These are phyloP conservation scores for Drosophila imparisetae DNA, from an alignment of 2,888 invertebrate species.

Conservation along the genomic window DNA sequence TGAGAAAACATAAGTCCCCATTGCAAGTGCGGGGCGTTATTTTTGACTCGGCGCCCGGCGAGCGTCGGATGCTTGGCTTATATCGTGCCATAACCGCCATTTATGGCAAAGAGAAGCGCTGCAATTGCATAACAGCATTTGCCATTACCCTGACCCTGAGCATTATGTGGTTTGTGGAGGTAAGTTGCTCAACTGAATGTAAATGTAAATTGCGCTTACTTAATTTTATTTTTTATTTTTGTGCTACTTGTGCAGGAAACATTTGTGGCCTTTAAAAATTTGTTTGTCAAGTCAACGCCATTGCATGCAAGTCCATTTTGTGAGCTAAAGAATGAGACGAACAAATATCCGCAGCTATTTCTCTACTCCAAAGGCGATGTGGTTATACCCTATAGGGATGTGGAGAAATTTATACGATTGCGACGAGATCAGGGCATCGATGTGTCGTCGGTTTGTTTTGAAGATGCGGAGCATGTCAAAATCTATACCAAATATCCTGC, in stretches of 20 bases:
- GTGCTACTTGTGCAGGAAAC: conserved; percentile 82
- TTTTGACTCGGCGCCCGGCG: conserved; percentile 90
- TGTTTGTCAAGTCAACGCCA: conserved; percentile 83
- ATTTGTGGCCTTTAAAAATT: conserved; percentile 83
- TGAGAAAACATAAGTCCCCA: conserved; percentile 86
- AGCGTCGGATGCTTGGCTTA: conserved; percentile 86
- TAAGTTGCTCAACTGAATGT: conserved; percentile 68
- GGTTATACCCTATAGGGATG: conserved; percentile 88
- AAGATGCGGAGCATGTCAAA: conserved; percentile 90
- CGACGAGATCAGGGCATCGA: conserved; percentile 87
- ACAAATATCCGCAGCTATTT: conserved; percentile 89
- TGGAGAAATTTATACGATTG: conserved; percentile 88
- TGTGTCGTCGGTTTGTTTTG: conserved; percentile 88
- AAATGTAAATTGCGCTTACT: background rate
- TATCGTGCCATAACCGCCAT: conserved; percentile 88
- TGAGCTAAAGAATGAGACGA: conserved; percentile 86
- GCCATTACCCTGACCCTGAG: conserved; percentile 86
- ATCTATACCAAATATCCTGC: conserved; percentile 88
- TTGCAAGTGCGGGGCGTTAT: conserved; percentile 87
- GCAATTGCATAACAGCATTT: conserved; percentile 86
- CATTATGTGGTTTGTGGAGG: conserved; percentile 87
- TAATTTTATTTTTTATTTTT: conserved; percentile 17
- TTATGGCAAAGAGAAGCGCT: conserved; percentile 86
- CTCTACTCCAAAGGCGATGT: conserved; percentile 90
- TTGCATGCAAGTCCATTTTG: conserved; percentile 87